A percentile compares a stretch with the other conserved stretches of the same genome.
phyloP scores from a whole-genome alignment of 2,113 vertebrate genomes.

The Hystrix cristata region DNA sequence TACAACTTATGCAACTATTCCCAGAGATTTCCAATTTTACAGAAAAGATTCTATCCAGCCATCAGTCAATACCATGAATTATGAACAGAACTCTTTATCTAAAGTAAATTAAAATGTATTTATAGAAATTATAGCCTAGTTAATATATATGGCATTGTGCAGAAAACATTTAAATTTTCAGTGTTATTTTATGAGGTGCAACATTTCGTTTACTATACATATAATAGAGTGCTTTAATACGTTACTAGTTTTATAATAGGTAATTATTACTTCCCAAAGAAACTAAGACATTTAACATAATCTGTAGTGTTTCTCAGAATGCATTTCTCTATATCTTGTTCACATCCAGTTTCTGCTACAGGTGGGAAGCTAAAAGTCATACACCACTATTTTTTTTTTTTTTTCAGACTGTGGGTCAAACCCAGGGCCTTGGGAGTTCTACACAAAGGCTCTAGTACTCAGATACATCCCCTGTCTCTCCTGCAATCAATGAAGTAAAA shows the following conservation, averaged over 20 bases:
- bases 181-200: background rate
- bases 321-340: background rate
- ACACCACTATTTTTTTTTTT: background rate
- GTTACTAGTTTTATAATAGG: background rate
- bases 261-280: background rate
- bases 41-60: background rate
- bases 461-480: background rate
- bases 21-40: background rate
- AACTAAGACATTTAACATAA: background rate
- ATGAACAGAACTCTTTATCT: background rate
- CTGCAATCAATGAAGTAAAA: background rate
- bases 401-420: background rate
- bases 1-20: background rate
- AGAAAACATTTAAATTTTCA: background rate
- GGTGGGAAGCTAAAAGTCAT: background rate
- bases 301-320: background rate
- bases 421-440: background rate
- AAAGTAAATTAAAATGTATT: background rate
- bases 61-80: background rate
- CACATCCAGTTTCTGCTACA: background rate
- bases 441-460: background rate
- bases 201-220: background rate
- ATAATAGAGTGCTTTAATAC: background rate
- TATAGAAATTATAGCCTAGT: background rate
- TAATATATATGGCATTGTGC: background rate